Percentiles rank a stretch among this genome's conserved stretches.
Evolutionary conservation across 1,140 invertebrate genomes (phyloP).

Genomic region (Bathynomus jamesi): DNA sequence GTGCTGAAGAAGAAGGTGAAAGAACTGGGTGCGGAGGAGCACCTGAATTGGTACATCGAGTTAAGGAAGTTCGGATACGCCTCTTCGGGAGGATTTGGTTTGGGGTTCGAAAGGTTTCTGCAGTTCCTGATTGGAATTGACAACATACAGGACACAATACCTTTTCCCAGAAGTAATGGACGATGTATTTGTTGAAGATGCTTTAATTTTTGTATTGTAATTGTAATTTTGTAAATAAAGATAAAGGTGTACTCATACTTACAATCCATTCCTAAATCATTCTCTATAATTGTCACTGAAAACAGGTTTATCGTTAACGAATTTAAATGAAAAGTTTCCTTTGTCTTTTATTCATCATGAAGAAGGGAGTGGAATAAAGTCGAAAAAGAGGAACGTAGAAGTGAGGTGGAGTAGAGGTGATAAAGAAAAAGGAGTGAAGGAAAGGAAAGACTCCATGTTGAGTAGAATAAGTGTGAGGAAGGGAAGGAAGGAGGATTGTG

Average conservation of each 20-base stretch:
- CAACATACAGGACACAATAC: conserved; percentile 29
- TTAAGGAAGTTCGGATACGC: conserved; percentile 73
- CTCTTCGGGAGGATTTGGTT: conserved; percentile 85
- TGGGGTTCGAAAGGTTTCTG: conserved; percentile 88
- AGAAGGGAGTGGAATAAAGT: too few species aligned
- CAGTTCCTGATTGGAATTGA: conserved; percentile 48
- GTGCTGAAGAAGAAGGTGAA: conserved; percentile 50
- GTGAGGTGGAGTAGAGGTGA: too few species aligned
- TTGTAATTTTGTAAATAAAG: not conserved
- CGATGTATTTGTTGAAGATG: not conserved
- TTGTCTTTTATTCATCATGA: too few species aligned
- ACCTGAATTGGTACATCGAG: conserved; percentile 84
- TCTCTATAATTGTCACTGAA: too few species aligned
- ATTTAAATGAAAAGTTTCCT: too few species aligned
- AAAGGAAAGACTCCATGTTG: too few species aligned
- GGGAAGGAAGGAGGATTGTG: too few species aligned
- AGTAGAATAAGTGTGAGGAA: too few species aligned
- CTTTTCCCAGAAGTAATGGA: conserved; percentile 19
- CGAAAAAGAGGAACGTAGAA: too few species aligned
- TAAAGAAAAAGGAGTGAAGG: too few species aligned
- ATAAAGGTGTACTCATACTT: not conserved
- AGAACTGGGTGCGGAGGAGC: conserved; percentile 39
- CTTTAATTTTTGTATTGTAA: not conserved
- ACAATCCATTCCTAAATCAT: too few species aligned
- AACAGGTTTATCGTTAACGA: too few species aligned